Base-by-base conservation (phyloP, 1,140 invertebrate species). In the Drosophila insularis region DNA sequence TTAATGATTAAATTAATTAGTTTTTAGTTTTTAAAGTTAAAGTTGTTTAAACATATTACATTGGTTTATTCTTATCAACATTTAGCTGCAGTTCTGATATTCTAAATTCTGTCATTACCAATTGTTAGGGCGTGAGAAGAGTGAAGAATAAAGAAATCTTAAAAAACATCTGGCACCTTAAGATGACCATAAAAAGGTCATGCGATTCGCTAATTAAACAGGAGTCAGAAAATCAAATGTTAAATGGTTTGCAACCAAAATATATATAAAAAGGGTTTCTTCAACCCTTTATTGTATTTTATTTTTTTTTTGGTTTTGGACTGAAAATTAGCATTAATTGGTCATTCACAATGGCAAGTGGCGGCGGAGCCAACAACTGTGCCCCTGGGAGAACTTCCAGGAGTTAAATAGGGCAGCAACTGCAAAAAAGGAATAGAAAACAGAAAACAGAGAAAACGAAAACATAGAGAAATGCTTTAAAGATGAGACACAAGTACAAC, bases 261-360 rank as follows among this genome's bases (percentile, higher is more conserved):
- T 67, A 79, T 73, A 81, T 84, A 50, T 75, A 54, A 53, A 13
- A 23, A 27, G 17, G 27, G 43, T 37, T 55, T 13, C 43, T 35
- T 35, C 32, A 58, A 60, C 66, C 68, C 27, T 27, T 27, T 27
- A 5, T 27, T n/a, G n/a, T n/a, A n/a, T n/a, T n/a, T n/a, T n/a
- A n/a, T n/a, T n/a, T n/a, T 27, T 27, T 27, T 50, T 75, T 66
- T 8, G 32, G n/a, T n/a, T 74, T 58, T 23, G 27, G 65, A 19
- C 50, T 23, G 4, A 19, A 72, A 73, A 86, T 86, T 86, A 86
- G 75, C 82, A 86, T 86, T 86, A 87, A 86, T 86, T 86, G 81
- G 78, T 54, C 78, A 87, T 85, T 69, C 67, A 54, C 63, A 68
- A 66, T 54, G 60, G 17, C 58, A 72, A 71, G 68, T 73, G 71